Evolutionary conservation across 2,888 invertebrate species (phyloP).

Genomic region (Callyntrura guangdongensis): DNA sequence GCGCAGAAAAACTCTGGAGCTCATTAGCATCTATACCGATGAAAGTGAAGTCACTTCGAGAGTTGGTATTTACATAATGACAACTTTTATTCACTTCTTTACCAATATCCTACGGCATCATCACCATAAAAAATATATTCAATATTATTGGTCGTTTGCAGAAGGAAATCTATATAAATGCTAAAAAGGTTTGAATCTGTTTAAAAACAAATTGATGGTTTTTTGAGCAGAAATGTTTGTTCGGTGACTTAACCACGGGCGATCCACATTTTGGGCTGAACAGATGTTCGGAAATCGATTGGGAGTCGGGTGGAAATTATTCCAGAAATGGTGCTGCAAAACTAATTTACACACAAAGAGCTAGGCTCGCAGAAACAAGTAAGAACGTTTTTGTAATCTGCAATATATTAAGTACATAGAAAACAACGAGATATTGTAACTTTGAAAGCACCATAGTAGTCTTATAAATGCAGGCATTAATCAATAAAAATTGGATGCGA

Average conservation of each 20-base stretch:
- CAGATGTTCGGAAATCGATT: conserved; percentile 81
- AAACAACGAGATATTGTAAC: too few relatives aligned
- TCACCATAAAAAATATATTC: too few relatives aligned
- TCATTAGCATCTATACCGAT: conserved; percentile 90
- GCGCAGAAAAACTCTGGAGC: conserved; percentile 88
- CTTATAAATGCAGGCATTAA: too few relatives aligned
- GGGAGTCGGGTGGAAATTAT: conserved; percentile 79
- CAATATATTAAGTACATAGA: too few relatives aligned
- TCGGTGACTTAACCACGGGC: conserved; percentile 91
- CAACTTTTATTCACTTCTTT: conserved; percentile 47
- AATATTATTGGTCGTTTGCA: conserved; percentile 3
- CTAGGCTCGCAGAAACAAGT: conserved; percentile 90
- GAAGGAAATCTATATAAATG: conserved; percentile 33
- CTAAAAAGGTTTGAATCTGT: conserved; percentile 17
- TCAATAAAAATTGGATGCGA: too few relatives aligned
- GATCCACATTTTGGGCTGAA: conserved; percentile 88
- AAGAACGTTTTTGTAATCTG: conserved; percentile 27
- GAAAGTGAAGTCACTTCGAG: conserved; percentile 93
- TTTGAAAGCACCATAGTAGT: too few relatives aligned
- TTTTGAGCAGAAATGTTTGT: conserved; percentile 89
- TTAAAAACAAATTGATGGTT: conserved; percentile 17
- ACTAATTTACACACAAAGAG: conserved; percentile 87
- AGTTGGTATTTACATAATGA: conserved; percentile 90
- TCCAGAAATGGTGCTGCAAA: conserved; percentile 78
- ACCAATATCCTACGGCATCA: neutral